Evolutionary conservation across 2,113 vertebrate species (phyloP), one percentile per base, ranked within the genome.

Genomic region (Jacana jacana): DNA sequence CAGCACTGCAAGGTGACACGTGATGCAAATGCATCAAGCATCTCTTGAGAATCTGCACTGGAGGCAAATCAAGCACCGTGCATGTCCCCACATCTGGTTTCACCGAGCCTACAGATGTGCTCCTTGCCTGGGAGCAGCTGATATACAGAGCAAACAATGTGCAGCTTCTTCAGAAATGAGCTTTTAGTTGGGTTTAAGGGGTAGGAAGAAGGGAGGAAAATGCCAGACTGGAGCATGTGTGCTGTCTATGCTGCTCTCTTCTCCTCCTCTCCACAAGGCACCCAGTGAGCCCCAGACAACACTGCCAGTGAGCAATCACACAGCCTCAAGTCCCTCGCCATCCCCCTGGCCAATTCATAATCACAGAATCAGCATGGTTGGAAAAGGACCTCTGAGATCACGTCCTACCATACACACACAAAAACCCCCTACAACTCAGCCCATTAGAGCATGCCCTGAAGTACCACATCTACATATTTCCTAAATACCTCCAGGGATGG

Each of bases 181-280:
- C 79, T 90, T 66, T 3, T 24, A 39, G 63, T 3, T 68, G 79
- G 44, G 48, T 72, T 76, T 72, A 55, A 87, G 61, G 51, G 60
- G 13, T 33, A 30, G 51, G 28, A 30, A 70, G 39, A 51, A 95
- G 19, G 13, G 33, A 86, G 27, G 37, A 60, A 23, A 54, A 75
- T 0, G 2, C 17, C 2, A 10, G 7, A 27, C 20, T 9, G 73
- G 28, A 73, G 40, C 6, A 39, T 0, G 0, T 8, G 51, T 46
- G 60, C 20, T 44, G 17, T 11, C 51, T 19, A 14, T 1, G 1
- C 39, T 31, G 20, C 27, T 48, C 60, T 86, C 65, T 6, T 61
- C 61, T 84, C 31, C 66, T 49, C 40, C 72, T 66, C 63, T 27
- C 51, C 60, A 33, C 3, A 1, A 88, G 28, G 42, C 66, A 46